These are phyloP conservation scores for Catocala sponsa DNA, from an alignment of 2,888 invertebrate species.

Conservation along the genomic window DNA sequence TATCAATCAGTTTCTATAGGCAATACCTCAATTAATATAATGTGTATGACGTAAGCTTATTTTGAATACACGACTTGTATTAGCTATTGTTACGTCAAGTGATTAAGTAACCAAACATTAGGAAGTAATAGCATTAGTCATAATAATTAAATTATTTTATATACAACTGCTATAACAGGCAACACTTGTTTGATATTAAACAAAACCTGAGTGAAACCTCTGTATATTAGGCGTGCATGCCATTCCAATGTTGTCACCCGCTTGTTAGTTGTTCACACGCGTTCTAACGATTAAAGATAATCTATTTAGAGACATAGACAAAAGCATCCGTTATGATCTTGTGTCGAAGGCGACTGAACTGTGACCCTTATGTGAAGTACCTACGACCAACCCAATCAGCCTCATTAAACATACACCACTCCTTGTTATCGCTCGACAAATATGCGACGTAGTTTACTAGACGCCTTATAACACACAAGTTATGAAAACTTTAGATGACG, in stretches of 20 bases:
- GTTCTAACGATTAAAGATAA: conserved; percentile 35
- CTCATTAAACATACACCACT: conserved; percentile 54
- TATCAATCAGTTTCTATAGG: conserved; percentile 14
- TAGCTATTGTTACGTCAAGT: conserved; percentile 45
- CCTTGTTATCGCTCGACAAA: conserved; percentile 48
- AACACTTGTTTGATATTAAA: conserved; percentile 14
- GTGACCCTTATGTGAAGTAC: conserved; percentile 61
- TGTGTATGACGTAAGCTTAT: conserved; percentile 42
- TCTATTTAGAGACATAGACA: conserved; percentile 34
- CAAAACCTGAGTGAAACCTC: conserved; percentile 13
- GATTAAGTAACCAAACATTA: conserved; percentile 43
- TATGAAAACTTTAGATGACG: background rate
- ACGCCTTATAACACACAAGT: conserved; percentile 2
- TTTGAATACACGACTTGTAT: conserved; percentile 37
- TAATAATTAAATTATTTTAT: conserved; percentile 32
- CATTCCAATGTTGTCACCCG: conserved; percentile 41
- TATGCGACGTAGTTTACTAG: conserved; percentile 31
- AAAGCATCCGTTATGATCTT: conserved; percentile 48
- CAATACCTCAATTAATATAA: conserved; percentile 11
- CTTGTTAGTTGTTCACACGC: conserved; percentile 23
- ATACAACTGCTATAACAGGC: conserved; percentile 14
- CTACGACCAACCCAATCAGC: conserved; percentile 65
- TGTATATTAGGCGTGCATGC: conserved; percentile 27
- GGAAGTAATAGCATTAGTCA: conserved; percentile 41
- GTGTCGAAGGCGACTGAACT: conserved; percentile 57